A percentile compares a stretch with the other conserved stretches of the same genome.
These are phyloP conservation scores for Phalloptychus januarius DNA, from an alignment of 2,797 vertebrate species.

Conservation along the genomic window DNA sequence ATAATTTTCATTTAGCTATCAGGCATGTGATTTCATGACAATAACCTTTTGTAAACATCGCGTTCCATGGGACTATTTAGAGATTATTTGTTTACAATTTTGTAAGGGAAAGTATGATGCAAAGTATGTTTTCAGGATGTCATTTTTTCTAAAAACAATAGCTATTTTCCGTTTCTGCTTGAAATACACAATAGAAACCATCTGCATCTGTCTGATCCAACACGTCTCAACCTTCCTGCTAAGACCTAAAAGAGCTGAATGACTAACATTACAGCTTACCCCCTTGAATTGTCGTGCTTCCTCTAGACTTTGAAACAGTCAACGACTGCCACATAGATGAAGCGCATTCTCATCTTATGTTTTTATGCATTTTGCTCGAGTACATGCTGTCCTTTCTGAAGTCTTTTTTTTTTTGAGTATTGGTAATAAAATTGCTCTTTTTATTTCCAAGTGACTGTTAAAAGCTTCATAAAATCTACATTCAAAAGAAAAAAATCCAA, in stretches of 20 bases:
- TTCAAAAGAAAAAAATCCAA: background rate
- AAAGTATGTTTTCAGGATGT: background rate
- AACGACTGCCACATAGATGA: slow-evolving; percentile 41
- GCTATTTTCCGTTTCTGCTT: background rate
- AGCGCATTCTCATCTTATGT: slow-evolving; percentile 32
- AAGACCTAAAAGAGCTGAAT: slow-evolving; percentile 26
- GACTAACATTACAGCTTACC: slow-evolving; percentile 34
- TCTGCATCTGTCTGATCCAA: slow-evolving; percentile 22
- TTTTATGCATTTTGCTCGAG: slow-evolving; percentile 35
- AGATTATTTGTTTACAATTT: background rate
- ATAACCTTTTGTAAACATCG: background rate
- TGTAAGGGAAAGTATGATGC: background rate
- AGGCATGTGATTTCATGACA: background rate
- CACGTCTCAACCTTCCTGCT: slow-evolving; percentile 15
- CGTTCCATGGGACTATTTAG: background rate
- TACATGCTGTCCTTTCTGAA: slow-evolving; percentile 32
- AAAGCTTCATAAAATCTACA: background rate
- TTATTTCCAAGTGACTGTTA: background rate
- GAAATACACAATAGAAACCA: slow-evolving; percentile 19
- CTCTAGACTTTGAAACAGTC: slow-evolving; percentile 48
- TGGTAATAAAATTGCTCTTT: background rate
- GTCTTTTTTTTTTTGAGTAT: background rate
- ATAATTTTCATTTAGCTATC: background rate
- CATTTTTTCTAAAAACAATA: background rate
- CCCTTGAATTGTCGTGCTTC: slow-evolving; percentile 37